Base-by-base conservation (phyloP, 2,113 vertebrate species). In the Puffinus mauretanicus region DNA sequence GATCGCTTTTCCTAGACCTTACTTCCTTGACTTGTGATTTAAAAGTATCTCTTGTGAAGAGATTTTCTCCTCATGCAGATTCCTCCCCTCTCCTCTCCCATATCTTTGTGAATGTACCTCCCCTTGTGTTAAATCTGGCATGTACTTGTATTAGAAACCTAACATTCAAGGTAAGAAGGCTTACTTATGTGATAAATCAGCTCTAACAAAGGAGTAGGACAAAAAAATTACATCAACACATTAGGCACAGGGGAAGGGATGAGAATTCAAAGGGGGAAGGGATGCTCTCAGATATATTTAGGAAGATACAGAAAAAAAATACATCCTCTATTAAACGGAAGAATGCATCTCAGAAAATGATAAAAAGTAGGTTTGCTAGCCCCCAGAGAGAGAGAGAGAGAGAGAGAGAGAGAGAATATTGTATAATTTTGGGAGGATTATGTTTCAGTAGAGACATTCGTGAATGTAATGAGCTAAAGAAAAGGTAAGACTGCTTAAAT, bases 401-500 rank as follows among this genome's bases (percentile, higher is more conserved):
- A 40, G 40, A 40, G 8, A 40, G 18, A 69, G 46, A 84, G 38
- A 42, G 9, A 69, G 55, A 66, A 58, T 66, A 88, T 29, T 62
- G 57, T 64, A 79, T 73, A 32, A 81, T 82, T 82, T 90, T 7
- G 71, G 82, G 86, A 96, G 76, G 72, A 90, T 92, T 88, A 66
- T 38, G 34, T 91, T 90, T 93, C 76, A 91, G 81, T 87, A 65
- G 88, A 94, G 88, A 79, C 66, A 86, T 66, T 75, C 8, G 16
- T 65, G 17, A 94, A 71, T 30, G 51, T 42, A 96, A 92, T 69
- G 73, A 92, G 77, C 55, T 87, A 90, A 91, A 95, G 62, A 88
- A 93, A 32, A 66, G 61, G 52, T 82, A 93, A 84, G 67, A 91
- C 77, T 88, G 55, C 55, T 70, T 78, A 90, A 94, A 85, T 73